Conservation (phyloP, 2,797 vertebrate species). For the Amazonetta brasiliensis region DNA sequence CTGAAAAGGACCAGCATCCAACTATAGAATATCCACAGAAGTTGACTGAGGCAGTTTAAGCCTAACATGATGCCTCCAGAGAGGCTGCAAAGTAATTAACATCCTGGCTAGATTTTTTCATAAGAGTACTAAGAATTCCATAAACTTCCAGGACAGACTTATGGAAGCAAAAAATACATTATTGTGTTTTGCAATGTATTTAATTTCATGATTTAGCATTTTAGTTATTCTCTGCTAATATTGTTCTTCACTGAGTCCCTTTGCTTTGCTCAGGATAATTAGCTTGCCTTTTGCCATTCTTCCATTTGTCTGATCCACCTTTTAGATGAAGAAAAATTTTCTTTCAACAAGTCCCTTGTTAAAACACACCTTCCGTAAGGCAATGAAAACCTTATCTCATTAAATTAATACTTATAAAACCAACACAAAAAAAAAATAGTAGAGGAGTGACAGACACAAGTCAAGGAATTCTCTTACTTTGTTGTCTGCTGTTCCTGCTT, state of each 20-base stretch:
- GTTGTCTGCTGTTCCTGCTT: not conserved
- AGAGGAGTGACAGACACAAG: not conserved
- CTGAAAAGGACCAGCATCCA: not conserved
- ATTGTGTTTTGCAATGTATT: not conserved
- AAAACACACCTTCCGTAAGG: not conserved
- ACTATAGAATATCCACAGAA: not conserved
- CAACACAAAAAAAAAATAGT: not conserved
- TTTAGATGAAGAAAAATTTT: not conserved
- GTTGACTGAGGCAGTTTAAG: not conserved
- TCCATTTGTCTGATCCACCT: not conserved
- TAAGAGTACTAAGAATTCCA: not conserved
- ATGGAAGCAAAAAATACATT: not conserved
- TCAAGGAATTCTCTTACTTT: not conserved
- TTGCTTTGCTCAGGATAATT: not conserved
- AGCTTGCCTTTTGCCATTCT: not conserved
- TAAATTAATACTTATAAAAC: not conserved
- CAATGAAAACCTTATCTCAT: not conserved
- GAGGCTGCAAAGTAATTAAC: not conserved
- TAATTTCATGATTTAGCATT: not conserved
- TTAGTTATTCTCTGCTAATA: not conserved
- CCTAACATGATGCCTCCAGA: not conserved
- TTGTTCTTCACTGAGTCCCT: not conserved
- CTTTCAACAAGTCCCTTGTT: not conserved
- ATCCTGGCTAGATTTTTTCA: not conserved
- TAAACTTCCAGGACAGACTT: not conserved